phyloP scores from a whole-genome alignment of 2,797 vertebrate genomes.

The Scyliorhinus canicula region DNA sequence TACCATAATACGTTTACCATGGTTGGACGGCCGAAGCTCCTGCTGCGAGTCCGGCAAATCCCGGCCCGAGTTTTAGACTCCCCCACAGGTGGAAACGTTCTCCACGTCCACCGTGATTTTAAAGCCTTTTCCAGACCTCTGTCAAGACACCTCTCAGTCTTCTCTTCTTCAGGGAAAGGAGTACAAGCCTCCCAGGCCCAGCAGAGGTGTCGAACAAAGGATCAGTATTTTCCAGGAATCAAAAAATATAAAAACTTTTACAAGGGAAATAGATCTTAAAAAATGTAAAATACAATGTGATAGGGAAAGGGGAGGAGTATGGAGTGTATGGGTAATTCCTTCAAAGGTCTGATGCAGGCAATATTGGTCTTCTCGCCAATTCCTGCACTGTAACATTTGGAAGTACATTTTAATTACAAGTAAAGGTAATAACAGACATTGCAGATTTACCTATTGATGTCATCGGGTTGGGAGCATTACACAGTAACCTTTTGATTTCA shows the following conservation, averaged over 20 bases:
- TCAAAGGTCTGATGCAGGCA: neutral
- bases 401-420: neutral
- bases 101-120: neutral
- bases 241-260: neutral
- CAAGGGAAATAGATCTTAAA: neutral
- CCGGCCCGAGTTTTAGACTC: neutral
- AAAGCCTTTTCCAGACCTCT: neutral
- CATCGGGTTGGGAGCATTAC: neutral
- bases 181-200: neutral
- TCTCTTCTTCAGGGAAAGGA: neutral
- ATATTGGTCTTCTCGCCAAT: neutral
- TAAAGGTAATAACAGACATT: neutral
- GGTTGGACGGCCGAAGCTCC: too few relatives aligned
- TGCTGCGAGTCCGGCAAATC: too few relatives aligned
- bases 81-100: neutral
- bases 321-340: neutral
- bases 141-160: neutral
- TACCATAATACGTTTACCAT: too few relatives aligned
- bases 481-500: neutral
- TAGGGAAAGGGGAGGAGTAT: neutral
- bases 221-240: neutral
- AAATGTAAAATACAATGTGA: neutral
- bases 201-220: neutral
- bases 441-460: neutral
- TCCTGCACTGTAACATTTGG: neutral